Evolutionary conservation across 2,797 vertebrate genomes (phyloP), one percentile per base, ranked within the genome.

Genomic region (Margarornis squamiger): DNA sequence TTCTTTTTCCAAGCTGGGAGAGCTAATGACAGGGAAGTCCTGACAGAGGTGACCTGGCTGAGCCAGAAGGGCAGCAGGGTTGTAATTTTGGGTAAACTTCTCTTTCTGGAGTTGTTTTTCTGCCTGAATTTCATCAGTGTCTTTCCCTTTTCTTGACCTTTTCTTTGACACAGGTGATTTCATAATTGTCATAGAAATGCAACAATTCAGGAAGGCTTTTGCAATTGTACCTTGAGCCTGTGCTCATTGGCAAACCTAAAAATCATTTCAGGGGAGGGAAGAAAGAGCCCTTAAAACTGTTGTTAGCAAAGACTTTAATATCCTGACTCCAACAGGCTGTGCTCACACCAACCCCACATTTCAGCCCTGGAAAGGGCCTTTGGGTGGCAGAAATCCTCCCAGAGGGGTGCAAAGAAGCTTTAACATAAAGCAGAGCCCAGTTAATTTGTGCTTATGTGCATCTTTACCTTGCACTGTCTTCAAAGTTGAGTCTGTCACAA

Each of bases 141-240:
- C 90, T 93, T 95, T 87, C 87, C 71, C 92, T 95, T 92, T 87
- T 38, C 72, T 62, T 72, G 79, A 79, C 67, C 82, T 88, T 75
- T 78, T 38, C 71, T 87, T 48, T 12, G 58, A 2, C 39, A 14
- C 12, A 59, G 82, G 85, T 90, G 90, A 63, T 94, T 96, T 93
- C 85, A 52, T 79, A 72, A 70, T 45, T n/a, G 43, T 86, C 36
- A 30, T 10, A 14, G 41, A 78, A 83, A 84, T 7, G 92, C 82
- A 84, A 51, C 36, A 43, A 39, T 11, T 65, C 76, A 58, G 80
- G 62, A 55, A 24, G 3, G 55, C 79, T 96, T 96, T 95, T 91
- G 92, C 90, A 92, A 82, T 46, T 46, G 27, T 12, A 79, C 51
- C 65, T 95, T 21, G 14, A 23, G 74, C n/a, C 17, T 74, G 30